A percentile compares a stretch with the other conserved stretches of the same genome.
Evolutionary conservation across 2,797 vertebrate species (phyloP).

Genomic region (Picus viridis): DNA sequence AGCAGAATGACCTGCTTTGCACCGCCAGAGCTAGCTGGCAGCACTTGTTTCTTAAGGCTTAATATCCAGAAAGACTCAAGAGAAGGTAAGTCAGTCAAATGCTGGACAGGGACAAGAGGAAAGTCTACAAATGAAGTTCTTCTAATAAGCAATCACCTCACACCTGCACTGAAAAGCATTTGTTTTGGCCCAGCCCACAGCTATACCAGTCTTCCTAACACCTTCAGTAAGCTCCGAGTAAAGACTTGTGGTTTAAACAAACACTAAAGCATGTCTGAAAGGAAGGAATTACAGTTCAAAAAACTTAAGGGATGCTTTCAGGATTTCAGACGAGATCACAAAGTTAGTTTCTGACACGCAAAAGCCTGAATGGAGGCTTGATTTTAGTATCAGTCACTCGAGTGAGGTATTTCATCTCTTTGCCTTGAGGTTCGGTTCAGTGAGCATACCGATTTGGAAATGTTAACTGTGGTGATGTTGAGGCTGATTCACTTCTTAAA

Average conservation of each 20-base stretch:
- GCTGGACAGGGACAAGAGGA: background rate
- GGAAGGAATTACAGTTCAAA: background rate
- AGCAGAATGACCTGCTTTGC: background rate
- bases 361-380: background rate
- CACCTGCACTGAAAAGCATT: background rate
- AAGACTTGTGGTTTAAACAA: background rate
- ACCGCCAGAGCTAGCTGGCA: background rate
- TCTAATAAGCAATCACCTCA: background rate
- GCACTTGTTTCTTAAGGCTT: background rate
- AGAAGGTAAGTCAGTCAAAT: background rate
- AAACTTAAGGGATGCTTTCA: background rate
- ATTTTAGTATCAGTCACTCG: background rate
- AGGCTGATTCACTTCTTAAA: background rate
- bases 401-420: background rate
- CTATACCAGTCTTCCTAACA: background rate
- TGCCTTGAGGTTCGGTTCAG: background rate
- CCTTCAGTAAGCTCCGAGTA: background rate
- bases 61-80: slow-evolving; percentile 11
- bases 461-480: background rate
- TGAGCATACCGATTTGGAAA: background rate
- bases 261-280: background rate
- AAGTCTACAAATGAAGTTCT: background rate
- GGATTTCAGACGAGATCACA: background rate
- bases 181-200: background rate
- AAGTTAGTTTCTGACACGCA: background rate